Base-by-base conservation (phyloP, 2,113 vertebrate species). In the Vicugna pacos region DNA sequence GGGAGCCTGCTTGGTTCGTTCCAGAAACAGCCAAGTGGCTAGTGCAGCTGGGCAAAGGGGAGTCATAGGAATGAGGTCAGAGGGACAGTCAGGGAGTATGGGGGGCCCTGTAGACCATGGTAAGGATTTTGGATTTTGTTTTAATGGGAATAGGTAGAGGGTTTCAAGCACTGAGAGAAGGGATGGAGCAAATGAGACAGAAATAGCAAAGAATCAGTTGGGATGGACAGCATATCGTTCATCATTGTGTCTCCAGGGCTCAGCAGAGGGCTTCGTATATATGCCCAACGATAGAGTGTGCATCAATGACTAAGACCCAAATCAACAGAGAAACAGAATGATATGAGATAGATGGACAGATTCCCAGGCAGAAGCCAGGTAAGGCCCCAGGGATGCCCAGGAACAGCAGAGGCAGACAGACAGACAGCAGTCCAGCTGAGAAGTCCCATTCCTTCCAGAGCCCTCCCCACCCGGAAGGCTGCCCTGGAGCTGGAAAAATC, bases 401-500 rank as follows among this genome's bases (percentile, higher is more conserved):
- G 88, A 81, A 85, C 67, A 91, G 48, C 91, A 60, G 65, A 82
- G 65, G 17, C 56, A 85, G 81, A 67, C 73, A 89, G 81, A 73
- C 79, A 93, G 93, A 89, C 46, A n/a, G 88, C 62, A 85, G 75
- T 56, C 6, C 50, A 5, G 60, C 73, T 32, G 72, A 92, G 94
- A 89, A 73, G 73, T 88, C 80, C 87, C 32, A 2, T 90, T 92
- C 77, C 92, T 96, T 87, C 69, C 84, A 95, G 60, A 93, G 50
- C 16, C 32, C 56, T 77, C 93, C 48, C 85, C 73, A 89, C 85
- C 80, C 30, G 12, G 93, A 96, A 91, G 94, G 65, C 94, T 93
- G 87, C 85, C 94, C 60, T 54, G 81, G 72, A 75, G 54, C 94
- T 96, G 94, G 93, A 93, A 92, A 64, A 86, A 46, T 32, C 48